A percentile compares a stretch with the other conserved stretches of the same genome.
Evolutionary conservation across 1,140 invertebrate genomes (phyloP).

Genomic region (Neuroterus valhalla): DNA sequence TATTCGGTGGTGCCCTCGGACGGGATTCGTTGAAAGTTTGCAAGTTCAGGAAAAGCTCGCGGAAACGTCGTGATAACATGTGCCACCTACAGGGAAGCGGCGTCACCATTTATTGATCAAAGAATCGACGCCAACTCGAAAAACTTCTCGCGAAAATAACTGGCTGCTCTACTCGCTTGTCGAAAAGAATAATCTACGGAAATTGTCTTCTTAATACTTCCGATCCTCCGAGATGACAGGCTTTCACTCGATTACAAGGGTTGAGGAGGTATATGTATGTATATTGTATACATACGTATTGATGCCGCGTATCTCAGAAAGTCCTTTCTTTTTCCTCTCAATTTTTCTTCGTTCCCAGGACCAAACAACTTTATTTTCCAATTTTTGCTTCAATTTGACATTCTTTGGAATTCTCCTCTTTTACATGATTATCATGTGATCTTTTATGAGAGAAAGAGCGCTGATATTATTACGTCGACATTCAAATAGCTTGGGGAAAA

Average conservation of each 20-base stretch:
- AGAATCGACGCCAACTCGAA: slow-evolving; percentile 66
- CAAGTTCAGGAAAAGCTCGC: slow-evolving; percentile 40
- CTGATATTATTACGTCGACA: neutral
- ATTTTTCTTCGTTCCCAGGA: slow-evolving; percentile 13
- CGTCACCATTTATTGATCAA: slow-evolving; percentile 64
- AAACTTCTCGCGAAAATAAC: slow-evolving; percentile 48
- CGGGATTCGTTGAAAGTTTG: slow-evolving; percentile 48
- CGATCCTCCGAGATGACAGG: slow-evolving; percentile 37
- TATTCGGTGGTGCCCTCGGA: slow-evolving; percentile 55
- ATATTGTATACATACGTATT: neutral
- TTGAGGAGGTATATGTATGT: neutral
- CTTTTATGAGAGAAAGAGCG: neutral
- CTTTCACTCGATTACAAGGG: slow-evolving; percentile 33
- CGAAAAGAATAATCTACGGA: slow-evolving; percentile 49
- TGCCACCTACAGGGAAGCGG: slow-evolving; percentile 64
- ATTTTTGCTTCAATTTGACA: neutral
- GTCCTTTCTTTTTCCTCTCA: neutral
- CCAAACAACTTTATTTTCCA: neutral
- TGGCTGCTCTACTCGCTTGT: slow-evolving; percentile 29
- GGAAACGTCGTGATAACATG: slow-evolving; percentile 45
- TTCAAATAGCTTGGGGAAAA: no score
- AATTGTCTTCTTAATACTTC: slow-evolving; percentile 53
- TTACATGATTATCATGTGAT: neutral
- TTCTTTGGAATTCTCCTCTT: neutral
- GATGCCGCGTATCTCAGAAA: neutral